Percentiles rank a stretch among this genome's conserved stretches.
Conservation (phyloP, 1,140 invertebrate genomes). For the Hyphantria cunea region DNA sequence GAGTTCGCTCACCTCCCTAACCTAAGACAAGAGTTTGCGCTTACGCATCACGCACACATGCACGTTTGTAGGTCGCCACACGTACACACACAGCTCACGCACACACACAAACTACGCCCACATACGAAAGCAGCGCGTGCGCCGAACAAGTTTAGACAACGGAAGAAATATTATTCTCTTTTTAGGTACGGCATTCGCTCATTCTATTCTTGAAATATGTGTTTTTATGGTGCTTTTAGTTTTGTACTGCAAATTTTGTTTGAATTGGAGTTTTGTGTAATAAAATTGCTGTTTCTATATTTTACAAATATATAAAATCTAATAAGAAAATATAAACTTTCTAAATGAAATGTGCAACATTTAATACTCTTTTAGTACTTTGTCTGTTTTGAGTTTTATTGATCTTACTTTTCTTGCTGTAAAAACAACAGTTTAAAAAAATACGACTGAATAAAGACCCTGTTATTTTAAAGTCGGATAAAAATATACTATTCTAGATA, state of each 20-base stretch:
- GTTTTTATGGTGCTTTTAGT: conserved; percentile 21
- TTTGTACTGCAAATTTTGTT: conserved; percentile 5
- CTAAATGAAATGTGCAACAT: no score
- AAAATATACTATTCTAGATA: no score
- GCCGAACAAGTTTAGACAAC: conserved; percentile 78
- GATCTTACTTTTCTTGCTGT: no score
- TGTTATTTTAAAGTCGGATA: no score
- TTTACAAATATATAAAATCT: no score
- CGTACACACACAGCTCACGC: conserved; percentile 39
- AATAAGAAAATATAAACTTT: no score
- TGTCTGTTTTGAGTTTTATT: no score
- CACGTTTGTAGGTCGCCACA: conserved; percentile 44
- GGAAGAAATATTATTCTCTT: conserved; percentile 80
- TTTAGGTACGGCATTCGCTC: conserved; percentile 66
- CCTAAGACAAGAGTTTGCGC: conserved; percentile 76
- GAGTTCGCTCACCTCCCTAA: conserved; percentile 80
- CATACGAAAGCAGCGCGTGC: conserved; percentile 62
- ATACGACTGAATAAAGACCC: no score
- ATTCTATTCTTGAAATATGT: conserved; percentile 46
- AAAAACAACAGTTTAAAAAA: no score
- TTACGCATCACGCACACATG: conserved; percentile 70
- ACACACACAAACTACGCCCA: conserved; percentile 47
- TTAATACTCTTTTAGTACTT: no score
- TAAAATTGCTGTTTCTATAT: not conserved
- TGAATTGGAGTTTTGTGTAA: not conserved